Evolutionary conservation across 2,113 vertebrate species (phyloP), one percentile per base, ranked within the genome.

Genomic region (Machaerirhynchus nigripectus): DNA sequence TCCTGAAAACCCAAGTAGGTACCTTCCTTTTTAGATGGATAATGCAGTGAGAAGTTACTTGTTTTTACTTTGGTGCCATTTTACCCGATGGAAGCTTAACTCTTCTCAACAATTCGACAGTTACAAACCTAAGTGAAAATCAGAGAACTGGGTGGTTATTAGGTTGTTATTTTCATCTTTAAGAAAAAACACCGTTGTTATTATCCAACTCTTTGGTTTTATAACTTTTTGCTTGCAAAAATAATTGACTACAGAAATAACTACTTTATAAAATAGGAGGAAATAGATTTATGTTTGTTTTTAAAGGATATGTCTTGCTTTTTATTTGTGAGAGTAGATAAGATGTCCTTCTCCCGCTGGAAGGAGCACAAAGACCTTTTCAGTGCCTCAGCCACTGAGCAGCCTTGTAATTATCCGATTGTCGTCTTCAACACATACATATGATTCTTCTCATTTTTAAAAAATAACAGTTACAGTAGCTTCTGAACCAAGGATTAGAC

Each of bases 391-490:
- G 74, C 70, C 55, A 55, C 21, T 63, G 57, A 82, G 47, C 47
- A 89, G 85, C 44, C 46, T 87, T 87, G n/a, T 49, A 73, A 77
- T 92, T 88, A 80, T 65, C 57, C 30, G 33, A 55, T 52, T 52
- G 64, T 70, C 4, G 3, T 60, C 75, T 87, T 76, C 19, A 7
- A 85, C 61, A 68, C 28, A 40, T 31, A 44, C 49, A 69, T 71
- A 85, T 13, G 40, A 93, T 79, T 82, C 74, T 78, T 81, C 64
- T 78, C 37, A 61, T 87, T 93, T 96, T 82, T 42, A 9, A 67
- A 64, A 87, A 96, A 82, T 68, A 95, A 93, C 60, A 85, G 63
- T 94, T 89, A 85, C 11, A 69, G 57, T 81, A 91, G 40, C 78
- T 91, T 83, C 81, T 87, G 68, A 89, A 79, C 61, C 70, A 56